Evolutionary conservation across 2,888 invertebrate genomes (phyloP).

Genomic region (Loripinus fragilis): DNA sequence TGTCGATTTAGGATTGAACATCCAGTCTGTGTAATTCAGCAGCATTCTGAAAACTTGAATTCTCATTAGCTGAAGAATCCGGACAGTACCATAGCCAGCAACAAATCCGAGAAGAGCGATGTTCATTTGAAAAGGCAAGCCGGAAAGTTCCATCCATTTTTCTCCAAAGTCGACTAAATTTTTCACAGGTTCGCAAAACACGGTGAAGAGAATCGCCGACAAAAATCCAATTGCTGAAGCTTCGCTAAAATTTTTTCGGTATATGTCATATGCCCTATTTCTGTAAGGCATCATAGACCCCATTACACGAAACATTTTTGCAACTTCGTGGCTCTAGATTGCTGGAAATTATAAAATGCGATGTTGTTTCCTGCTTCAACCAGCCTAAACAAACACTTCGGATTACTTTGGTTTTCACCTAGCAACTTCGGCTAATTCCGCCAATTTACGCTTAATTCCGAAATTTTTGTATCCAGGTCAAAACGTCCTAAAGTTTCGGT

Average conservation of each 20-base stretch:
- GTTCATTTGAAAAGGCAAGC: conserved; percentile 69
- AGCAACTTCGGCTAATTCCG: no score
- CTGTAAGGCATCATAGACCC: conserved; percentile 67
- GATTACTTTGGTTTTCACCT: background rate
- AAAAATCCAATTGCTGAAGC: conserved; percentile 69
- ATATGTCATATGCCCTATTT: conserved; percentile 59
- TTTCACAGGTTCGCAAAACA: conserved; percentile 65
- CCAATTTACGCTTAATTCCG: no score
- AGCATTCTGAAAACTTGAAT: conserved; percentile 66
- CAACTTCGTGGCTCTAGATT: background rate
- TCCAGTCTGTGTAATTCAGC: conserved; percentile 68
- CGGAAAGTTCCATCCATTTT: conserved; percentile 71
- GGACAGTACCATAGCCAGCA: conserved; percentile 65
- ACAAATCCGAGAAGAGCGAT: conserved; percentile 68
- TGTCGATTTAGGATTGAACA: conserved; percentile 66
- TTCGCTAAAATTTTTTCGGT: conserved; percentile 64
- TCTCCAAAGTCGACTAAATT: conserved; percentile 68
- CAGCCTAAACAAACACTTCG: conserved; percentile 2
- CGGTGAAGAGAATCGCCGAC: conserved; percentile 66
- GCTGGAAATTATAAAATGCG: background rate
- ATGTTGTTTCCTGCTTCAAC: background rate
- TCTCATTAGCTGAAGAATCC: conserved; percentile 60
- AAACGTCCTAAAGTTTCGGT: no score
- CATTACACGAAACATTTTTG: conserved; percentile 63
- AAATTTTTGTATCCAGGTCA: no score